phyloP scores from a whole-genome alignment of 2,888 invertebrate species.

The Minunthozetes semirufus region DNA sequence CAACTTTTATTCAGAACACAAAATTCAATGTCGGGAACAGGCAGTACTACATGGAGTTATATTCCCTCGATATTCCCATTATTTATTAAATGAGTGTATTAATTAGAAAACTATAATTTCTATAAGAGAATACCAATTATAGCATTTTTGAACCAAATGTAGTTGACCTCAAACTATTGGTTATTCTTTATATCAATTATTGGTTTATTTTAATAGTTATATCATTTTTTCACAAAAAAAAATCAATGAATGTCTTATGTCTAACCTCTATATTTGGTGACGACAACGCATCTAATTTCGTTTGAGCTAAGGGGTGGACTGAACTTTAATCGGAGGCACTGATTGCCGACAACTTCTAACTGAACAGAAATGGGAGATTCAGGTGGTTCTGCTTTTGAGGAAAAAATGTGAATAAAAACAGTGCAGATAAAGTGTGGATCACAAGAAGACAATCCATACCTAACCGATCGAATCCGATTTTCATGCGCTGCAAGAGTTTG shows the following conservation, averaged over 20 bases:
- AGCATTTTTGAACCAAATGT: no score
- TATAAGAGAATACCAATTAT: no score
- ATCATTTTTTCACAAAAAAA: no score
- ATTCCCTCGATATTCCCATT: no score
- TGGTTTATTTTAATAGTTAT: no score
- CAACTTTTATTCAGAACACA: background rate
- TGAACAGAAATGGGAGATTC: conserved; percentile 71
- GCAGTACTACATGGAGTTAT: no score
- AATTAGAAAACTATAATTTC: no score
- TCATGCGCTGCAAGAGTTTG: conserved; percentile 68
- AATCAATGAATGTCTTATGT: background rate
- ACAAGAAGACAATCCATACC: conserved; percentile 51
- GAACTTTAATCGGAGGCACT: conserved; percentile 61
- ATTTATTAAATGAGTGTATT: no score
- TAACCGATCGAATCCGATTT: conserved; percentile 79
- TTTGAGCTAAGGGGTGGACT: conserved; percentile 64
- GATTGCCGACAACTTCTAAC: conserved; percentile 61
- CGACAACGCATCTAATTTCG: conserved; percentile 63
- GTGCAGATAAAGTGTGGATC: background rate
- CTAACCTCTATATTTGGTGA: conserved; percentile 82
- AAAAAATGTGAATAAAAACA: conserved; percentile 4
- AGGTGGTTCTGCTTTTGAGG: conserved; percentile 58
- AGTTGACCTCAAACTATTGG: no score
- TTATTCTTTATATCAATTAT: no score
- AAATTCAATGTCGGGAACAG: background rate